Percentiles rank a stretch among this genome's conserved stretches.
phyloP scores from a whole-genome alignment of 1,140 invertebrate genomes.

The Listronotus oregonensis region DNA sequence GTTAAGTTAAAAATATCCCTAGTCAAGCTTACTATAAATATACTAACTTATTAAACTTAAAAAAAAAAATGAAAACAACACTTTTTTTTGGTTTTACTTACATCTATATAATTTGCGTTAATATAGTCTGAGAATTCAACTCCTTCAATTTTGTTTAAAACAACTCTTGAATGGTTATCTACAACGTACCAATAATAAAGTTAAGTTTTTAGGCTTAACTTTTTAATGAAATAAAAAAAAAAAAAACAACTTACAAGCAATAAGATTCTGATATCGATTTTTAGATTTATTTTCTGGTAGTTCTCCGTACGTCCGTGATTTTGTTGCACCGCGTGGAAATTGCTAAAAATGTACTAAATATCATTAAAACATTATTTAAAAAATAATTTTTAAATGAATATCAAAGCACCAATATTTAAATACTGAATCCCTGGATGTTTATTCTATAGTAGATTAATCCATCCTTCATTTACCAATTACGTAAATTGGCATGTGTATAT shows the following conservation, averaged over 20 bases:
- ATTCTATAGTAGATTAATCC: too few species aligned
- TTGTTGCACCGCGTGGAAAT: conserved; percentile 44
- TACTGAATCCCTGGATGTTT: too few species aligned
- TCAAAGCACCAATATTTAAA: too few species aligned
- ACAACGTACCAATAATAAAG: conserved; percentile 48
- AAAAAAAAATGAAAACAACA: too few species aligned
- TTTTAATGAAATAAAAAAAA: too few species aligned
- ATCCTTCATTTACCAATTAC: too few species aligned
- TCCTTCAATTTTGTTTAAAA: conserved; percentile 64
- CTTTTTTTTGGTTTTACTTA: conserved; percentile 15
- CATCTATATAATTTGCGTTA: conserved; percentile 33
- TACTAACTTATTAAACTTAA: too few species aligned
- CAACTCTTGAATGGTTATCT: conserved; percentile 80
- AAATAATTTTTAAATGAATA: too few species aligned
- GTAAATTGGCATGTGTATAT: too few species aligned
- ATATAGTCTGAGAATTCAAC: conserved; percentile 48
- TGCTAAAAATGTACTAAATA: conserved; percentile 32
- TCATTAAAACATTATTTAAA: too few species aligned
- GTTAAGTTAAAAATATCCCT: too few species aligned
- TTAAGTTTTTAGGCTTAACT: not conserved
- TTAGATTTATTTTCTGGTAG: conserved; percentile 66
- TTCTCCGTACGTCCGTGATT: conserved; percentile 37
- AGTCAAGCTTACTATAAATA: too few species aligned
- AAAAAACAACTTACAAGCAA: conserved; percentile 66
- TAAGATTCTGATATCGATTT: conserved; percentile 79